Percentiles rank a stretch among this genome's conserved stretches.
Evolutionary conservation across 2,888 invertebrate species (phyloP).

Genomic region (Pollenia angustigena): DNA sequence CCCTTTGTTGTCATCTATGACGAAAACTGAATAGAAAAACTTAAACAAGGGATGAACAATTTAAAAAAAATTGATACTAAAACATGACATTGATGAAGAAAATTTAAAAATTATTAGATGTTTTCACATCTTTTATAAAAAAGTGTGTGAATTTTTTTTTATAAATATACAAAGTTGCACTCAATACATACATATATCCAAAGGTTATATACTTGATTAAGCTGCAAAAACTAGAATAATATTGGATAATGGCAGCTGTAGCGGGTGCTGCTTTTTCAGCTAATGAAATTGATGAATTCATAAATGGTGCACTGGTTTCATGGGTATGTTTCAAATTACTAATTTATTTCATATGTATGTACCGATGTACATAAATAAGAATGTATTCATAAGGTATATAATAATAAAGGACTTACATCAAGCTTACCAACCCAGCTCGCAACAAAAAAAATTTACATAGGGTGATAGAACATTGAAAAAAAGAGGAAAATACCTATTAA

Average conservation of each 20-base stretch:
- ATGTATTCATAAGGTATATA: no score
- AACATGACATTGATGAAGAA: background rate
- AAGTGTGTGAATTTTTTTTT: background rate
- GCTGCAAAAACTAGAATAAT: conserved; percentile 10
- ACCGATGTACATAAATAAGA: no score
- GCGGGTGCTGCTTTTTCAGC: conserved; percentile 84
- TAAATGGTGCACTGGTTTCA: conserved; percentile 92
- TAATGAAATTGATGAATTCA: conserved; percentile 92
- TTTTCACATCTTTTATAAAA: background rate
- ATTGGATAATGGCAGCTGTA: conserved; percentile 64
- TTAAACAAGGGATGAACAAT: no score
- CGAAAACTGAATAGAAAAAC: no score
- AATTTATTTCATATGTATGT: no score
- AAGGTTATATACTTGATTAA: background rate
- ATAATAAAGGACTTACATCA: no score
- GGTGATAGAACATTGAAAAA: no score
- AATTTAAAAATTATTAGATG: background rate
- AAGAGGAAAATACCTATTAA: no score
- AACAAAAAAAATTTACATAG: no score
- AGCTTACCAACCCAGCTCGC: no score
- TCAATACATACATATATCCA: background rate
- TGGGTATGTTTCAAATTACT: conserved; percentile 88
- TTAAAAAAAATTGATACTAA: conserved; percentile 13
- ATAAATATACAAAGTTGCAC: background rate
- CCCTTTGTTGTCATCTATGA: no score